phyloP scores from a whole-genome alignment of 2,797 vertebrate species.

The Eleutherodactylus coqui region DNA sequence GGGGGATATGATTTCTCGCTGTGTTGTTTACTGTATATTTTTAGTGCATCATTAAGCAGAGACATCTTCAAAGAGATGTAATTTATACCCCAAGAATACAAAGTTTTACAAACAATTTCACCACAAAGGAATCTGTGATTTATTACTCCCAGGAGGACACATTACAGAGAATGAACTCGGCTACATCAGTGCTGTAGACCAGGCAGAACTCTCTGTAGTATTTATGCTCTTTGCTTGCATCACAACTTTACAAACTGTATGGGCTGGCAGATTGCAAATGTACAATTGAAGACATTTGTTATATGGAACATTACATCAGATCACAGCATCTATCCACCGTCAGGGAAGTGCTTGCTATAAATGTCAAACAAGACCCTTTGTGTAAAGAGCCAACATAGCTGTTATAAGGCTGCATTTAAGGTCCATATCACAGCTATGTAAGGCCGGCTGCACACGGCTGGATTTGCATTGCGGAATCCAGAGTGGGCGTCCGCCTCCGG shows the following conservation, averaged over 20 bases:
- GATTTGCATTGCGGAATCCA: too few relatives aligned
- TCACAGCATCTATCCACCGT: not conserved
- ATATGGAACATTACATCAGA: too few relatives aligned
- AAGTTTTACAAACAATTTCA: slow-evolving; percentile 44
- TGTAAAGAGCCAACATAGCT: too few relatives aligned
- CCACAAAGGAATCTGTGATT: slow-evolving; percentile 26
- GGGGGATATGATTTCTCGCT: not conserved
- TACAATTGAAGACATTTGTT: too few relatives aligned
- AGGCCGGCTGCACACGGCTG: too few relatives aligned
- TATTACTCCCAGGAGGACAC: slow-evolving; percentile 24
- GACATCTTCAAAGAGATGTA: slow-evolving; percentile 41
- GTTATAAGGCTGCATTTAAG: too few relatives aligned
- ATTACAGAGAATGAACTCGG: slow-evolving; percentile 8
- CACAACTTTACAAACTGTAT: not conserved
- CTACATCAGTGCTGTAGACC: not conserved
- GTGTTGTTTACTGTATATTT: not conserved
- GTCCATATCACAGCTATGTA: too few relatives aligned
- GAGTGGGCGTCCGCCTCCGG: too few relatives aligned
- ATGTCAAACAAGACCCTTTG: too few relatives aligned
- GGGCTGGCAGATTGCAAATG: not conserved
- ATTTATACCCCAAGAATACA: slow-evolving; percentile 34
- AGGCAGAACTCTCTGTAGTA: slow-evolving; percentile 5
- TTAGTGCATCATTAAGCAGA: slow-evolving; percentile 30
- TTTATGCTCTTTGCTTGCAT: not conserved
- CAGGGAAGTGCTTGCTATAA: too few relatives aligned